phyloP scores from a whole-genome alignment of 1,140 invertebrate species.

The Psix sp. region DNA sequence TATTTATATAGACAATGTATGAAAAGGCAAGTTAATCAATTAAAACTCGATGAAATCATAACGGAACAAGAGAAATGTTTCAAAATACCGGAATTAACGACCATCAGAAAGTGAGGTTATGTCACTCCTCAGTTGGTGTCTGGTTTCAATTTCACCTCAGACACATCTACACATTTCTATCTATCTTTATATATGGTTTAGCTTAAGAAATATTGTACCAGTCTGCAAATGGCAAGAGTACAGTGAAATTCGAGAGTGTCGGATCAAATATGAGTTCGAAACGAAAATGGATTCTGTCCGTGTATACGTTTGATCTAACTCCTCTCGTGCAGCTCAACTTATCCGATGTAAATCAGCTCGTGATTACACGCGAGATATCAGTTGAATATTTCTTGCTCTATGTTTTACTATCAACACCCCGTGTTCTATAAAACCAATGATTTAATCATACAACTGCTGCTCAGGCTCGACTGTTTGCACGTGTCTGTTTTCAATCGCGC shows the following conservation, averaged over 20 bases:
- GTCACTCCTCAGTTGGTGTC: too few species aligned
- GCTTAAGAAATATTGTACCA: too few species aligned
- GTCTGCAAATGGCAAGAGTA: too few species aligned
- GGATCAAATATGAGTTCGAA: slow-evolving; percentile 36
- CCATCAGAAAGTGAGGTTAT: too few species aligned
- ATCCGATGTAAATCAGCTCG: slow-evolving; percentile 53
- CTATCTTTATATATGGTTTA: too few species aligned
- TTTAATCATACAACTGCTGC: slow-evolving; percentile 49
- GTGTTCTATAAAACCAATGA: slow-evolving; percentile 48
- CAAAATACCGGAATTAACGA: too few species aligned
- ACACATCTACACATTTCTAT: too few species aligned
- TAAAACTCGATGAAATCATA: too few species aligned
- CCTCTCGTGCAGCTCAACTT: slow-evolving; percentile 42
- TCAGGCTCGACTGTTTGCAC: neutral
- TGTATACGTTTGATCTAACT: slow-evolving; percentile 50
- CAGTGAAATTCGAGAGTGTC: slow-evolving; percentile 33
- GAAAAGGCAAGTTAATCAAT: too few species aligned
- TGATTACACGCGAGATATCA: slow-evolving; percentile 59
- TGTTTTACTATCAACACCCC: slow-evolving; percentile 60
- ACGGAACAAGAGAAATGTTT: too few species aligned
- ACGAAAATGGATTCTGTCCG: slow-evolving; percentile 50
- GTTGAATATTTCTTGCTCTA: slow-evolving; percentile 57
- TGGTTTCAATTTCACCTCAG: too few species aligned
- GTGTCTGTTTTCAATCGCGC: slow-evolving; percentile 3
- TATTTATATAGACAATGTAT: too few species aligned